Percentiles rank a stretch among this genome's conserved stretches.
Conservation (phyloP, 2,888 invertebrate species). For the Micoletzkya japonica region DNA sequence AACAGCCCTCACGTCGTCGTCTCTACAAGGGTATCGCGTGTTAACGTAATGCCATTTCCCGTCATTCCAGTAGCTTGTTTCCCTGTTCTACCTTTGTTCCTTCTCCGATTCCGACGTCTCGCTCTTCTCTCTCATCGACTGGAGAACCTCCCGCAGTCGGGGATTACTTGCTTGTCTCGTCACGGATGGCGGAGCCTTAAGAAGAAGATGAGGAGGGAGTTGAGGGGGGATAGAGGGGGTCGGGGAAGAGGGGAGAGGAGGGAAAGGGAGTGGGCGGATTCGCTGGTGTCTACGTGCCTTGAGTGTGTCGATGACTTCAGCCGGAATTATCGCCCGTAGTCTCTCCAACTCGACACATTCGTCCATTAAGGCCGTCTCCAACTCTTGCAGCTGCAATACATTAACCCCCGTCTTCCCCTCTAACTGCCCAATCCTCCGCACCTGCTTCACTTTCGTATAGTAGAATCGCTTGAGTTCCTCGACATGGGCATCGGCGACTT, state of each 20-base stretch:
- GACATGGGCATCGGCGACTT: slow-evolving; percentile 39
- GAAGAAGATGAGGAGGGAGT: too few relatives aligned
- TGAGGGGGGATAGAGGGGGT: too few relatives aligned
- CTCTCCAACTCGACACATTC: slow-evolving; percentile 46
- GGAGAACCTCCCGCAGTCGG: too few relatives aligned
- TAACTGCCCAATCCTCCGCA: slow-evolving; percentile 21
- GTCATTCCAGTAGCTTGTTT: not conserved
- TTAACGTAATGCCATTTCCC: not conserved
- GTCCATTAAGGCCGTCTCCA: slow-evolving; percentile 42
- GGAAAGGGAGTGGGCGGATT: too few relatives aligned
- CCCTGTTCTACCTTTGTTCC: not conserved
- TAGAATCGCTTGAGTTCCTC: slow-evolving; percentile 36
- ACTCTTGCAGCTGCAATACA: slow-evolving; percentile 38
- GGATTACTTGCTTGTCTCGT: too few relatives aligned
- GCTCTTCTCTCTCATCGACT: not conserved
- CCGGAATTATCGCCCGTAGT: not conserved
- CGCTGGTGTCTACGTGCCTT: too few relatives aligned
- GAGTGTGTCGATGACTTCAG: too few relatives aligned
- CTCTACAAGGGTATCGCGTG: slow-evolving; percentile 30
- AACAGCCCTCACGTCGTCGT: slow-evolving; percentile 40
- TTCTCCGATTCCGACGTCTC: not conserved
- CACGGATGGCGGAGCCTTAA: too few relatives aligned
- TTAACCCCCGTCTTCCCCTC: not conserved
- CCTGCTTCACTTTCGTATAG: slow-evolving; percentile 41
- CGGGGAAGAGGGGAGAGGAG: too few relatives aligned